Conservation (phyloP, 1,140 invertebrate species). For the Magallana ariakensis region DNA sequence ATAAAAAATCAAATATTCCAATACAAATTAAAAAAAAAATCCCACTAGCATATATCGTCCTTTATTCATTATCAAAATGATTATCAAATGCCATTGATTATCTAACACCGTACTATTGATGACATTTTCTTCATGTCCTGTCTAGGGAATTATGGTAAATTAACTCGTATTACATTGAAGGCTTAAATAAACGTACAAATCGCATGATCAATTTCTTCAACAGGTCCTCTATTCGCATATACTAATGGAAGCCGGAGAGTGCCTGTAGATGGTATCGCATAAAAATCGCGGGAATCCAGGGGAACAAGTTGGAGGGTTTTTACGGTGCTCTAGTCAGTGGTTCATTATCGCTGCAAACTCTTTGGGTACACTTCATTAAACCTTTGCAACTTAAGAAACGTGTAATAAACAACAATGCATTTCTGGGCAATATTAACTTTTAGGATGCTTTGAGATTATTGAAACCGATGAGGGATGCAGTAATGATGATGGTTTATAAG, state of each 20-base stretch:
- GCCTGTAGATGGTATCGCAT: conserved; percentile 15
- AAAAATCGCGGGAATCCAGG: neutral
- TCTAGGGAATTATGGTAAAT: conserved; percentile 30
- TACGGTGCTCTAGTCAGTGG: neutral
- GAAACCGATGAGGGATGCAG: no score
- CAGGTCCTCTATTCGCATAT: neutral
- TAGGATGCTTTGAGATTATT: no score
- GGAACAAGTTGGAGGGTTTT: neutral
- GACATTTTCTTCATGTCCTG: conserved; percentile 30
- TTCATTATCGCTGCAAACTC: neutral
- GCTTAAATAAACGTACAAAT: conserved; percentile 37
- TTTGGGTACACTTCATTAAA: no score
- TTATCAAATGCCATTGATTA: conserved; percentile 26
- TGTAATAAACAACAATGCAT: no score
- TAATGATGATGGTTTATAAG: no score
- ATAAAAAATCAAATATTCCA: no score
- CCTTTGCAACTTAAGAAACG: no score
- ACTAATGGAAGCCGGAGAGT: neutral
- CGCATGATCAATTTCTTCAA: conserved; percentile 36
- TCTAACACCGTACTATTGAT: conserved; percentile 30
- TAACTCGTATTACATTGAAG: conserved; percentile 29
- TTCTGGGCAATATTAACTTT: no score
- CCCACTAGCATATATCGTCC: no score
- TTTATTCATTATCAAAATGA: neutral
- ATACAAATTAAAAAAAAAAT: no score